phyloP scores from a whole-genome alignment of 2,113 vertebrate species.

The Macrotis lagotis region DNA sequence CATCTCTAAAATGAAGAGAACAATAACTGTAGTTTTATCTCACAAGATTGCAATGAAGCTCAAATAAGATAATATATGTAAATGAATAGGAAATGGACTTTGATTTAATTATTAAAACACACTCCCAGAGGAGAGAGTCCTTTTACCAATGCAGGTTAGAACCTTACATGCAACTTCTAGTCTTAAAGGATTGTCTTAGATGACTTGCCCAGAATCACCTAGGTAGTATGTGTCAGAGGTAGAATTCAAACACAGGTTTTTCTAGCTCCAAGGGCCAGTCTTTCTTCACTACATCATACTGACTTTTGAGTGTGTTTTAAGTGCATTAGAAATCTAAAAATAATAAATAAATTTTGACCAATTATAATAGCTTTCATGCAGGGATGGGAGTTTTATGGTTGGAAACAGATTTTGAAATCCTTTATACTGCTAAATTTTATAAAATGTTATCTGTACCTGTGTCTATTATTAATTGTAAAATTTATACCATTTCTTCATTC shows the following conservation, averaged over 20 bases:
- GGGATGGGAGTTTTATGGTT: not conserved
- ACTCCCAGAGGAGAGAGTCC: not conserved
- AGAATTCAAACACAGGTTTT: not conserved
- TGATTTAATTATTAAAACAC: not conserved
- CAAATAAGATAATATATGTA: not conserved
- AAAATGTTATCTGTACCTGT: too few species aligned
- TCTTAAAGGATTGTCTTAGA: not conserved
- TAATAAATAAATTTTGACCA: not conserved
- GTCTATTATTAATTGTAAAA: too few species aligned
- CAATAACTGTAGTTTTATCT: not conserved
- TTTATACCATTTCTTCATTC: too few species aligned
- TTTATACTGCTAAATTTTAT: too few species aligned
- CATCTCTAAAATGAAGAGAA: not conserved
- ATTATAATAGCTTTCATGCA: not conserved
- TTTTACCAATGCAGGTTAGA: not conserved
- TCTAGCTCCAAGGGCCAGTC: not conserved
- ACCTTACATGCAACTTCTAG: not conserved
- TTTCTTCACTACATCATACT: not conserved
- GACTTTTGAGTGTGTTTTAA: not conserved
- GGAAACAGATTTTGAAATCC: too few species aligned
- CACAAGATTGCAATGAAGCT: not conserved
- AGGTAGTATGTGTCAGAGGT: not conserved
- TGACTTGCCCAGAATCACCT: not conserved
- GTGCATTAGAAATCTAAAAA: not conserved
- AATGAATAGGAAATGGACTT: not conserved